These are phyloP conservation scores for Drosophila nigritarsus DNA, from an alignment of 2,888 invertebrate genomes.

Conservation along the genomic window DNA sequence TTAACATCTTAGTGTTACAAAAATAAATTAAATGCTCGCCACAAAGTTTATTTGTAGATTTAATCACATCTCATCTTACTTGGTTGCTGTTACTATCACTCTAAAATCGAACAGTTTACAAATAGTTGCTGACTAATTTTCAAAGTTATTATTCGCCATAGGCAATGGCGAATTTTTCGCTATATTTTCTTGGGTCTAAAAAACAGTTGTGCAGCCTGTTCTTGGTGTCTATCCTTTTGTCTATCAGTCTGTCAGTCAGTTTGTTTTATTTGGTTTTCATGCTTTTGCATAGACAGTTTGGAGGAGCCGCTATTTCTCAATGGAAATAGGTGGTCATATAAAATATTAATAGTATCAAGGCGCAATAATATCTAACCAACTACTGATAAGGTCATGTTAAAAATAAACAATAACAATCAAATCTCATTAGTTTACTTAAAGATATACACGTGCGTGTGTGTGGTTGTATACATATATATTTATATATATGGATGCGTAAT, in stretches of 20 bases:
- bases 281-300: background rate
- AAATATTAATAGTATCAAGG: conserved; percentile 6
- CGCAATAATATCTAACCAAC: conserved; percentile 14
- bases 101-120: background rate
- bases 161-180: conserved; percentile 5
- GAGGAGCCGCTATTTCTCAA: background rate
- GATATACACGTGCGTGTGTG: background rate
- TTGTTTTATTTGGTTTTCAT: background rate
- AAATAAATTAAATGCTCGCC: background rate
- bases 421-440: conserved; percentile 27
- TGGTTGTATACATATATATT: background rate
- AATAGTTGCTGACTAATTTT: conserved; percentile 31
- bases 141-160: background rate
- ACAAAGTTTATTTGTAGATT: background rate
- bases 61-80: background rate
- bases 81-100: background rate
- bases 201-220: conserved; percentile 56
- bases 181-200: background rate
- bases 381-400: conserved; percentile 44
- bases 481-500: conserved; percentile 44
- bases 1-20: background rate
- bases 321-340: conserved; percentile 7
- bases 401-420: conserved; percentile 56
- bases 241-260: background rate
- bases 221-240: conserved; percentile 7